Evolutionary conservation across 2,113 vertebrate species (phyloP).

Genomic region (Malurus melanocephalus): DNA sequence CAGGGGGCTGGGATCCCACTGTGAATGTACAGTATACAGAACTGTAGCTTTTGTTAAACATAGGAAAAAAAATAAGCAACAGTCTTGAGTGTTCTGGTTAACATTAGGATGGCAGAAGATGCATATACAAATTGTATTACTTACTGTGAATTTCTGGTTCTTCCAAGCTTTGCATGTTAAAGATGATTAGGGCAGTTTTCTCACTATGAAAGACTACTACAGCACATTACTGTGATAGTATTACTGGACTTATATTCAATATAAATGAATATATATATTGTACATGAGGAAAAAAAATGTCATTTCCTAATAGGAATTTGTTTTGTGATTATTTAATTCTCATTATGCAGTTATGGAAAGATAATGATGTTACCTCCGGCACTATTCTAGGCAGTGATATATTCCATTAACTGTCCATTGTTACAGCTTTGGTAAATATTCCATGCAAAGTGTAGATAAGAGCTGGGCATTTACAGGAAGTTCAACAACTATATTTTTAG

Average conservation of each 20-base stretch:
- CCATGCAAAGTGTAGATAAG: constrained; percentile 20
- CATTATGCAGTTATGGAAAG: constrained; percentile 46
- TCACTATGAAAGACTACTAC: constrained; percentile 63
- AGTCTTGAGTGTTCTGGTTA: constrained; percentile 26
- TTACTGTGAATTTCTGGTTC: constrained; percentile 70
- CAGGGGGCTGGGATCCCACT: constrained; percentile 35
- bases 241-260: constrained; percentile 55
- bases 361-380: constrained; percentile 40
- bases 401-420: constrained; percentile 10
- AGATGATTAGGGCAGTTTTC: constrained; percentile 64
- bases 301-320: constrained; percentile 67
- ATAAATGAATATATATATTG: constrained; percentile 41
- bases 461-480: constrained; percentile 31
- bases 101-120: constrained; percentile 44
- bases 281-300: constrained; percentile 52
- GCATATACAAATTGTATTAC: constrained; percentile 50
- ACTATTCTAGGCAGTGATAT: constrained; percentile 24
- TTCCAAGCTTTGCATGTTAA: constrained; percentile 76
- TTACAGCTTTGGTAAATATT: constrained; percentile 16
- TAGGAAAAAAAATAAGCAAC: constrained; percentile 37
- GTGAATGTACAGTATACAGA: constrained; percentile 61
- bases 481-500: constrained; percentile 7
- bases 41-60: constrained; percentile 41
- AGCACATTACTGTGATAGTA: constrained; percentile 64
- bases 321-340: constrained; percentile 63